Base-by-base conservation (phyloP, 1,140 invertebrate species). In the Lepidurus arcticus region DNA sequence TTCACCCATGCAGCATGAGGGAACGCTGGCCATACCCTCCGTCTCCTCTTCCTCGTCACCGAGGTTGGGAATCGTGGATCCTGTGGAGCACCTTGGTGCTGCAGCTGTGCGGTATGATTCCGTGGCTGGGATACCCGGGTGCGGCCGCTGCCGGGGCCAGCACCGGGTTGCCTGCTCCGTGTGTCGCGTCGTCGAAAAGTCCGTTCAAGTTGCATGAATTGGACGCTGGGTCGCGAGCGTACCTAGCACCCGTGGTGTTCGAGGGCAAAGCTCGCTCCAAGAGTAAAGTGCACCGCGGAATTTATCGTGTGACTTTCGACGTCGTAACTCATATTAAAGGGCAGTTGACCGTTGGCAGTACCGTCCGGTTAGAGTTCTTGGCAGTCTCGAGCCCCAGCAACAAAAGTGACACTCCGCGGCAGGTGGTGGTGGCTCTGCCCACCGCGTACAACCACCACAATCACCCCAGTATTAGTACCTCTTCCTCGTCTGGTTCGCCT, bases 221-320 rank as follows among this genome's bases (percentile, higher is more conserved):
- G 21, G 86, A 88, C 42, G 89, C 90, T 79, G 76, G 75, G 5
- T 73, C 79, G 76, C 83, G 89, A 65, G 88, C 89, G 7, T 89
- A 84, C 82, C 84, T 87, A 44, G 89, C 90, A 78, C 89, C 88
- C 76, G 88, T 88, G 10, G 88, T 90, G 16, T 90, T 90, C 83
- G 88, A 88, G 84, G 90, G 89, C 42, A 90, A 90, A 82, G 89
- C 88, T 24, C 86, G 88, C 21, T 90, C 90, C 44, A 88, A 88
- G 86, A 88, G 88, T 75, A 86, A 87, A 42, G 83, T 86, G 78
- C 85, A 87, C 26, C 84, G 86, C 44, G 86, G 86, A 21, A 88
- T 87, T 81, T 90, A 90, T 84, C 88, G 88, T 73, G 89, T 89
- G 78, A 90, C 90, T 16, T 90, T 91, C 84, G 88, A 90, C 82